These are phyloP conservation scores for Netelia melanura DNA, from an alignment of 2,888 invertebrate genomes.

Conservation along the genomic window DNA sequence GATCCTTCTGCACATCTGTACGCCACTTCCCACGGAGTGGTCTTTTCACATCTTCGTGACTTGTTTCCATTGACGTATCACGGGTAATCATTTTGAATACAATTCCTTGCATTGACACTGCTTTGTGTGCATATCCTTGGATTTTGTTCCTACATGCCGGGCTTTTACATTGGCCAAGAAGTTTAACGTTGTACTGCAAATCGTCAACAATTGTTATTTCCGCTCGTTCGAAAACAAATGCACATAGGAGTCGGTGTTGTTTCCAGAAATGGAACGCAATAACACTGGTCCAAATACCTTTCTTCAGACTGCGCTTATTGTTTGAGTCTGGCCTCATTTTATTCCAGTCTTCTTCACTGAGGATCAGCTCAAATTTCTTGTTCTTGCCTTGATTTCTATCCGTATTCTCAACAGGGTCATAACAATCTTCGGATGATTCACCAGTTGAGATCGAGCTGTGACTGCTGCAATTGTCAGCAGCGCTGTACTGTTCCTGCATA, in stretches of 20 bases:
- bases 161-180: constrained; percentile 37
- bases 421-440: constrained; percentile 15
- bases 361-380: not conserved
- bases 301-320: constrained; percentile 27
- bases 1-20: constrained; percentile 48
- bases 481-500: not conserved
- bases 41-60: constrained; percentile 49
- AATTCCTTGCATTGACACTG: not conserved
- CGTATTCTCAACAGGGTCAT: constrained; percentile 16
- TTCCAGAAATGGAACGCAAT: constrained; percentile 60
- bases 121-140: not conserved
- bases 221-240: constrained; percentile 55
- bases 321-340: constrained; percentile 40
- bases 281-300: constrained; percentile 54
- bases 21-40: constrained; percentile 47
- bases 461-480: not conserved
- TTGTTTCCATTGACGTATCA: constrained; percentile 26
- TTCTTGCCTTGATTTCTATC: not conserved
- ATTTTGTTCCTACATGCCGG: constrained; percentile 29
- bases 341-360: constrained; percentile 47
- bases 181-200: not conserved
- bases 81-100: constrained; percentile 22
- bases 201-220: not conserved
- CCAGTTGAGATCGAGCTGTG: constrained; percentile 2
- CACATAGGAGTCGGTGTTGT: constrained; percentile 54